Base-by-base conservation (phyloP, 2,113 vertebrate genomes). In the Ia io region DNA sequence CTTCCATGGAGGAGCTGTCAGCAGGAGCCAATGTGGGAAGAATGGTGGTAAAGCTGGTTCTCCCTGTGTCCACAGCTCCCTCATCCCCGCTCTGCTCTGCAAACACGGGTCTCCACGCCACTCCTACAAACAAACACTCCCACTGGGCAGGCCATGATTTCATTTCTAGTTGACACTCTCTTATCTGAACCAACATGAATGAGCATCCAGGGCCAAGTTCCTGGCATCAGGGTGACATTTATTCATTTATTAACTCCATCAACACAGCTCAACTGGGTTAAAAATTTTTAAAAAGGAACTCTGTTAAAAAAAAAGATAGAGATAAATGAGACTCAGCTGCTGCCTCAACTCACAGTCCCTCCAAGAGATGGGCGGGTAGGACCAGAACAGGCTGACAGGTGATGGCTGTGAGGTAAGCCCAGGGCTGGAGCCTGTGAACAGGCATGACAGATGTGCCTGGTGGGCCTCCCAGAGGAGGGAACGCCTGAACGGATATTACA, bases 71-170 rank as follows among this genome's bases (percentile, higher is more conserved):
- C 17, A 30, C 1, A 25, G 17, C 22, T 83, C 86, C 82, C 9
- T 20, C 49, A 28, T 20, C 17, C 40, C 37, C 3, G 30, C 51
- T 69, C 35, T 84, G 42, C 63, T 84, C 71, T 37, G 65, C 35
- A 84, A 59, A 30, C 30, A 40, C 4, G 17, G 9, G 5, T 17
- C 51, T 25, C 47, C 32, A 1, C 1, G 9, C 18, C 30, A 2
- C 32, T 51, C 37, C 14, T 9, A 18, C 17, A 56, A 40, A 61
- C 28, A 30, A 56, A 18, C 9, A 4, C 9, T 30, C 9, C 4
- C 2, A 4, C n/a, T 2, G 59, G 67, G 20, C 20, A 47, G 12
- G 28, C 67, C 8, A 9, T 1, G 1, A 0, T 14, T 35, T 10
- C 5, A 1, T 61, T 53, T 73, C 73, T 32, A 9, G 9, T 78